phyloP scores from a whole-genome alignment of 1,140 invertebrate species.

The Drosophila rhopaloa region DNA sequence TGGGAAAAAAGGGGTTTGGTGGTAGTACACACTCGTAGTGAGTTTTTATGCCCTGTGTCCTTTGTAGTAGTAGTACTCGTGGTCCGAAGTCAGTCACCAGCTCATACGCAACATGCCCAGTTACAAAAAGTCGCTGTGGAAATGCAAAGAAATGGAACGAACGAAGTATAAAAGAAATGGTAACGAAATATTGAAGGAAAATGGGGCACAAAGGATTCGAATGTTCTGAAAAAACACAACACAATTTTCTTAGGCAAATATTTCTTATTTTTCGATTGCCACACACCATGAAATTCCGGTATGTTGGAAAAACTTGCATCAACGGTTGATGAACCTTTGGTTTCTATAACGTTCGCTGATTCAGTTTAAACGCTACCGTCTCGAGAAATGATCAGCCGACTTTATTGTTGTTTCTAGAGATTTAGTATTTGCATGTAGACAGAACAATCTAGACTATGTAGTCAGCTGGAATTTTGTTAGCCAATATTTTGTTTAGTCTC shows the following conservation, averaged over 20 bases:
- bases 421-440: no score
- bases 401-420: no score
- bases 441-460: no score
- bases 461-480: no score
- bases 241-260: slow-evolving; percentile 26
- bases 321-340: not conserved
- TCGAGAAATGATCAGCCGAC: no score
- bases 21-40: slow-evolving; percentile 65
- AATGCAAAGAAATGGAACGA: slow-evolving; percentile 45
- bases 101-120: slow-evolving; percentile 10
- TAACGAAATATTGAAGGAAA: slow-evolving; percentile 31
- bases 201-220: slow-evolving; percentile 66
- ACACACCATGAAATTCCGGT: not conserved
- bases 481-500: no score
- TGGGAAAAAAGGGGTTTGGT: not conserved
- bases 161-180: slow-evolving; percentile 19
- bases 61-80: slow-evolving; percentile 23
- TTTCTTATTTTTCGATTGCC: not conserved
- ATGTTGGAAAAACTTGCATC: slow-evolving; percentile 3
- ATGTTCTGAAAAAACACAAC: not conserved
- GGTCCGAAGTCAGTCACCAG: slow-evolving; percentile 33
- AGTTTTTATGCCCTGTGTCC: slow-evolving; percentile 32
- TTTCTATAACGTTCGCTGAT: not conserved
- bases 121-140: slow-evolving; percentile 37
- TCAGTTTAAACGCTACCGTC: no score